These are phyloP conservation scores for Eurytoma californica DNA, from an alignment of 2,888 invertebrate genomes.

Conservation along the genomic window DNA sequence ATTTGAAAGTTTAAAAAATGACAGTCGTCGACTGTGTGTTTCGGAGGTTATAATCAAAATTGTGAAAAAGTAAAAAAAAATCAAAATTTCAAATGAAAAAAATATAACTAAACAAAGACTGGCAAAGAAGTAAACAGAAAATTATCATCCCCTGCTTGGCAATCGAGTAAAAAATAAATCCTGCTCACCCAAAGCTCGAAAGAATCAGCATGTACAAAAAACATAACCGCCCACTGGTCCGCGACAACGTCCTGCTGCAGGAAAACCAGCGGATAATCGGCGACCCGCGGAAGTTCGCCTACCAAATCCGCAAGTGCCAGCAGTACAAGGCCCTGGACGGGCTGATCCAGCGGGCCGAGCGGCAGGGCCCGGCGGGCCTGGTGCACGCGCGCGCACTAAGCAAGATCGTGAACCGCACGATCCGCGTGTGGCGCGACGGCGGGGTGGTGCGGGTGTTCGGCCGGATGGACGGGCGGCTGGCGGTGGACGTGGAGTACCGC, in stretches of 20 bases:
- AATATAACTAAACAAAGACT: neutral
- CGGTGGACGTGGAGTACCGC: constrained; percentile 17
- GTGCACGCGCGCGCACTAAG: constrained; percentile 4
- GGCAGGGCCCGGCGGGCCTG: constrained; percentile 12
- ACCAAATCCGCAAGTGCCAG: neutral
- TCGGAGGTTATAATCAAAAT: neutral
- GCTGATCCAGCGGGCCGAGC: neutral
- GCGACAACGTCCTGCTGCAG: neutral
- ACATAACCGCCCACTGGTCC: no score
- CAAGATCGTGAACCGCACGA: constrained; percentile 3
- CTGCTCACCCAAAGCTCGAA: no score
- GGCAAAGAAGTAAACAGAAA: neutral
- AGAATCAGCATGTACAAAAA: neutral
- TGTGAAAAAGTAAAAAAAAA: neutral
- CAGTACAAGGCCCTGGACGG: neutral
- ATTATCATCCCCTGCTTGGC: neutral
- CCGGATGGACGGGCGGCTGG: neutral
- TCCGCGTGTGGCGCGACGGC: constrained; percentile 18
- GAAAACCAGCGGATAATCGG: neutral
- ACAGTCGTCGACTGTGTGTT: neutral
- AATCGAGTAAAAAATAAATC: no score
- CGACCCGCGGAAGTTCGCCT: neutral
- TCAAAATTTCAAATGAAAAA: neutral
- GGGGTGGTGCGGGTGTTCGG: neutral
- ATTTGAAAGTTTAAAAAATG: neutral